Base-by-base conservation (phyloP, 2,113 vertebrate species). In the Egretta garzetta region DNA sequence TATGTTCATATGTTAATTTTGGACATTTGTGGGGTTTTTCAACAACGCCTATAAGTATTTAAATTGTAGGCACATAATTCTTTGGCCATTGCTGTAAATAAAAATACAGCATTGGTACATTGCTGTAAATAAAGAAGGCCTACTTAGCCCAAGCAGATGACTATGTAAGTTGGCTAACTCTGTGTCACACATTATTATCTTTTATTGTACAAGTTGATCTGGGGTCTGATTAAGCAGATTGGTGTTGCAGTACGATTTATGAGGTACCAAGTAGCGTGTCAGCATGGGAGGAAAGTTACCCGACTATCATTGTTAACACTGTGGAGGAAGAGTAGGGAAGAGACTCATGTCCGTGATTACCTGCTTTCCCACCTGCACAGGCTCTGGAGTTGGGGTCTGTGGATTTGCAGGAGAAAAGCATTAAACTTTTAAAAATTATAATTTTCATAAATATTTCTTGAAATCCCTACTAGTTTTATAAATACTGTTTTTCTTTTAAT, bases 271-370 rank as follows among this genome's bases (percentile, higher is more conserved):
- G 39, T 26, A 60, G 27, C 7, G 2, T 50, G 32, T 77, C 77
- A 12, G 10, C 33, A 11, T 39, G 47, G 28, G 50, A 60, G 30
- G 24, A 33, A 64, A 59, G 16, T 67, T 33, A 49, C 26, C 35
- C 35, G 49, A 30, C 14, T 41, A 1, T 50, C 15, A 2, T 19
- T 28, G 16, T 77, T 83, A 35, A 47, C 13, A 10, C 26, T 75
- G 28, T 41, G 70, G 24, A 74, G 32, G 66, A 77, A 30, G 23
- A 60, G 28, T 15, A 28, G 37, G 21, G 33, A 45, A 50, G 32
- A 60, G 14, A 1, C 12, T 55, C 4, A 1, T 27, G 28, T 27
- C n/a, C 21, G 14, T 0, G 0, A 3, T 55, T 67, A 45, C 19
- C 22, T 37, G 15, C 37, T 52, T 86, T 72, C n/a, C 27, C 14